phyloP scores from a whole-genome alignment of 2,113 vertebrate genomes.

The Alosa alosa region DNA sequence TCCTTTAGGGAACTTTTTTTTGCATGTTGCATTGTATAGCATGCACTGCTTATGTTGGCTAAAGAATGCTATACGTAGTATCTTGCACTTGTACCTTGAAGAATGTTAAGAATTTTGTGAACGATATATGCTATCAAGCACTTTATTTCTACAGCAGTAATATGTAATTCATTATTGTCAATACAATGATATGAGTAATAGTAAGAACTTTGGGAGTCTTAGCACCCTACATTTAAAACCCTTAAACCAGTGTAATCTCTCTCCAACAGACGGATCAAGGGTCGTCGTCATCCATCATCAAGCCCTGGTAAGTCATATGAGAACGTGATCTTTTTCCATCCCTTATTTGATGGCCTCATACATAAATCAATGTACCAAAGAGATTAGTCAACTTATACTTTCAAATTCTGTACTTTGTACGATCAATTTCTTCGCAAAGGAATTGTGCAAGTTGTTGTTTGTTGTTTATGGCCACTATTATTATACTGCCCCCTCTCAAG shows the following conservation, averaged over 20 bases:
- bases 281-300: neutral
- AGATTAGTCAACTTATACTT: neutral
- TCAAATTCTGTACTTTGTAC: neutral
- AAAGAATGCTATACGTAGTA: constrained; percentile 16
- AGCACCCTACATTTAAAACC: neutral
- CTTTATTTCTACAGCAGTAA: neutral
- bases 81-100: neutral
- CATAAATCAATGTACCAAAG: neutral
- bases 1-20: neutral
- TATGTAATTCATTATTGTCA: neutral
- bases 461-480: neutral
- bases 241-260: neutral
- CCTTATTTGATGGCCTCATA: neutral
- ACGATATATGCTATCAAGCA: neutral
- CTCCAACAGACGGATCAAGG: neutral
- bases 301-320: neutral
- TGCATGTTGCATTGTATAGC: neutral
- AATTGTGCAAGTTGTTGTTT: neutral
- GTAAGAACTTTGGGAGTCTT: neutral
- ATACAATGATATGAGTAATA: neutral
- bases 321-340: neutral
- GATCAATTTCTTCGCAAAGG: neutral
- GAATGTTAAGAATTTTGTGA: neutral
- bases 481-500: constrained; percentile 62
- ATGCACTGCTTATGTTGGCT: neutral